Base-by-base conservation (phyloP, 1,140 invertebrate genomes). In the Pygmarrhopalites habei region DNA sequence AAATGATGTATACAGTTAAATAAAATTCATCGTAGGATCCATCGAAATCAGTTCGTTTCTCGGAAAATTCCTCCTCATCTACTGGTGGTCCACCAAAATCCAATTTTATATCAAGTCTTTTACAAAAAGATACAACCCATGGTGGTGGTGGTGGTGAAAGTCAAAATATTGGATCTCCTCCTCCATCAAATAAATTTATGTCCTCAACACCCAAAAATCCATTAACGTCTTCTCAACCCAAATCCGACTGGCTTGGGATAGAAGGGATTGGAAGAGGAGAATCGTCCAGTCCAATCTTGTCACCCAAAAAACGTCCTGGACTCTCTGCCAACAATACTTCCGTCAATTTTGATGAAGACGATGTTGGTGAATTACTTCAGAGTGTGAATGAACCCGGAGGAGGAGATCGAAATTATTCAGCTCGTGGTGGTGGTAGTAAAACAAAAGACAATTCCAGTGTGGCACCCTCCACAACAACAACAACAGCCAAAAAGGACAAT, bases 191-290 rank as follows among this genome's bases (percentile, higher is more conserved):
- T 19, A 23, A 35, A 7, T 35, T 35, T 35, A 35, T 35, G 32
- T 35, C n/a, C n/a, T n/a, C 44, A 25, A 25, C 17, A 10, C 17
- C 44, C 7, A 47, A 25, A 25, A 41, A n/a, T 12, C 39, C 39
- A 12, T 41, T n/a, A 41, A 41, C 10, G 39, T 10, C n/a, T 10
- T n/a, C n/a, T 41, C 39, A 41, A n/a, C 10, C 3, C 3, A 56
- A 56, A 41, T 32, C 53, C 5, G 53, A 56, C 35, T 56, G 53
- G 53, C 53, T 56, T 2, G 53, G 53, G 39, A 7, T 56, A 4
- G 5, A 2, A 7, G 12, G 12, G 5, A 23, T 4, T 23, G 17
- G 3, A 7, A 14, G 19, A 4, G 15, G 17, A 4, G 28, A 28
- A 3, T 21, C 30, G 3, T 26, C 25, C 14, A 29, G 23, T 23